Conservation (phyloP, 1,140 invertebrate genomes). For the Orchesella cincta region DNA sequence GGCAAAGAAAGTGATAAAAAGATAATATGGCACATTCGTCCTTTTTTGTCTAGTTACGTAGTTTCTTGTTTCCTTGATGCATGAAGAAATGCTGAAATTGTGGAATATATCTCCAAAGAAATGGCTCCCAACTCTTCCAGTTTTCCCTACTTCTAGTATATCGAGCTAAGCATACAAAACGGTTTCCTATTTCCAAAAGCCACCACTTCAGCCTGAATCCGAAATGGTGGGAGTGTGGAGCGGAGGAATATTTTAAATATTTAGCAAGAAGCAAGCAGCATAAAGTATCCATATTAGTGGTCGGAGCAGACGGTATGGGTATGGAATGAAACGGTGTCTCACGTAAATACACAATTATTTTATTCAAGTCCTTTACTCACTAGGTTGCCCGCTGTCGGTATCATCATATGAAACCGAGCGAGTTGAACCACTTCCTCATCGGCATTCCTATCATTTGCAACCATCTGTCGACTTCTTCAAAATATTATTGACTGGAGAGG, state of each 20-base stretch:
- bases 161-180: too few relatives aligned
- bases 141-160: too few relatives aligned
- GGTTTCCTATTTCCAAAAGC: neutral
- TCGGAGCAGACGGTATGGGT: too few relatives aligned
- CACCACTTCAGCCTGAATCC: neutral
- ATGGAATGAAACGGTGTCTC: too few relatives aligned
- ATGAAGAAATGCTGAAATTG: neutral
- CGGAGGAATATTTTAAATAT: neutral
- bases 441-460: slow-evolving; percentile 27
- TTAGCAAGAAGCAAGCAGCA: neutral
- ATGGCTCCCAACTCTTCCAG: neutral
- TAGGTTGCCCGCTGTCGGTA: too few relatives aligned
- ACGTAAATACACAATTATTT: too few relatives aligned
- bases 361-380: too few relatives aligned
- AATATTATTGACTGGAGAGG: slow-evolving; percentile 26
- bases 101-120: neutral
- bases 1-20: too few relatives aligned
- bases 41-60: too few relatives aligned
- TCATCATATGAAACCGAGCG: too few relatives aligned
- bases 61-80: neutral
- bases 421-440: slow-evolving; percentile 9
- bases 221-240: neutral
- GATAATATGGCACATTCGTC: too few relatives aligned
- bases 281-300: too few relatives aligned
- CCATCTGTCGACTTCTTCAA: slow-evolving; percentile 25